These are phyloP conservation scores for Apodemia zela DNA, from an alignment of 2,888 invertebrate species.

Conservation along the genomic window DNA sequence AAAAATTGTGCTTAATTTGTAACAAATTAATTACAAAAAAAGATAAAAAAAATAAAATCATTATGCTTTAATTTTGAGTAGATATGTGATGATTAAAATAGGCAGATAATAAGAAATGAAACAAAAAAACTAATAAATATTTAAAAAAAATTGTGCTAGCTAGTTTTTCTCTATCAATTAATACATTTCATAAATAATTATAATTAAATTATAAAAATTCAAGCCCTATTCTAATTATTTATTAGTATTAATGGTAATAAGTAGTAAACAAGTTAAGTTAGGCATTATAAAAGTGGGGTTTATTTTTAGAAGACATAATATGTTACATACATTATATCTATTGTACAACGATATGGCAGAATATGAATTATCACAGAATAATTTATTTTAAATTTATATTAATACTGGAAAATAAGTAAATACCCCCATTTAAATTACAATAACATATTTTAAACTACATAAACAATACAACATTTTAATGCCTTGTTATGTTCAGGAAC, in stretches of 20 bases:
- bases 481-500: not conserved
- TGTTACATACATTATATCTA: slow-evolving; percentile 17
- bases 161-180: not conserved
- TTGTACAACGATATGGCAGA: slow-evolving; percentile 31
- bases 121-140: not conserved
- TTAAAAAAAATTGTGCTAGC: not conserved
- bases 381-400: slow-evolving; percentile 27
- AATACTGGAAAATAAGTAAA: slow-evolving; percentile 1
- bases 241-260: slow-evolving; percentile 22
- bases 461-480: not conserved
- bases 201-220: not conserved
- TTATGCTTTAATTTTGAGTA: slow-evolving; percentile 4
- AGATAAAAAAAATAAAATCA: not conserved
- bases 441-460: not conserved
- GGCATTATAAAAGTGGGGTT: slow-evolving; percentile 33
- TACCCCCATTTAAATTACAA: not conserved
- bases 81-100: not conserved
- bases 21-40: slow-evolving; percentile 3
- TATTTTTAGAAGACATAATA: slow-evolving; percentile 11
- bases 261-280: slow-evolving; percentile 21
- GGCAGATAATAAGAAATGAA: not conserved
- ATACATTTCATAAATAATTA: not conserved
- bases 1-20: slow-evolving; percentile 12
- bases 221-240: slow-evolving; percentile 27
- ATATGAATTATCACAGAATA: slow-evolving; percentile 40